phyloP scores from a whole-genome alignment of 2,113 vertebrate genomes.

The Vanacampus margaritifer region DNA sequence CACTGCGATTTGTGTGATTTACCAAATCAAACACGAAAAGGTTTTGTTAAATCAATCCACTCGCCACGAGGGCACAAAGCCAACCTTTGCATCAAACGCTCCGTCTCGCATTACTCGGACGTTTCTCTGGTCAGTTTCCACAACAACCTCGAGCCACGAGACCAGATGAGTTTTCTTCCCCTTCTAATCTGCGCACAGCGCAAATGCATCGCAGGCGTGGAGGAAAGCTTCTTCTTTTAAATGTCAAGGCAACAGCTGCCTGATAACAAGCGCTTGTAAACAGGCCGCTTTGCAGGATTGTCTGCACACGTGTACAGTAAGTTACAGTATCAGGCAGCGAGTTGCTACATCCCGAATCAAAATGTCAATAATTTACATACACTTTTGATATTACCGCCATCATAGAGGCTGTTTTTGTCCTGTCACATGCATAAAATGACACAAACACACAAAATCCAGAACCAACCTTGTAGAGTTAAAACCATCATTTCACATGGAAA shows the following conservation, averaged over 20 bases:
- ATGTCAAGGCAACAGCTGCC: conserved; percentile 38
- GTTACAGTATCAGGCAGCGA: conserved; percentile 16
- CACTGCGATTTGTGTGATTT: background rate
- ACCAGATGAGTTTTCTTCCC: conserved; percentile 5
- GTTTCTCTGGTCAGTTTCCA: background rate
- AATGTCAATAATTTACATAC: no score
- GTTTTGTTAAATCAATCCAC: background rate
- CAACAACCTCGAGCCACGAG: background rate
- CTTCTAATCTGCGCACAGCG: background rate
- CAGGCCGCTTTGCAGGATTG: conserved; percentile 7
- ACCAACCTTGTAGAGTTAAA: no score
- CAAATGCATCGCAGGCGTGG: background rate
- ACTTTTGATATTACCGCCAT: no score
- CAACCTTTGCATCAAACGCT: conserved; percentile 6
- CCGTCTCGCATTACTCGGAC: background rate
- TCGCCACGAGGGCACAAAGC: background rate
- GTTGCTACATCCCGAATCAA: conserved; percentile 35
- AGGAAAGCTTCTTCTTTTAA: conserved; percentile 16
- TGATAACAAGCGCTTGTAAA: conserved; percentile 25
- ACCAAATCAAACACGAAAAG: background rate
- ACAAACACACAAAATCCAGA: no score
- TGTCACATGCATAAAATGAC: no score
- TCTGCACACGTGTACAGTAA: conserved; percentile 29
- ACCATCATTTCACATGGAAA: no score
- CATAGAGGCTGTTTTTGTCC: background rate